phyloP scores from a whole-genome alignment of 2,113 vertebrate genomes.

The Danio rerio region DNA sequence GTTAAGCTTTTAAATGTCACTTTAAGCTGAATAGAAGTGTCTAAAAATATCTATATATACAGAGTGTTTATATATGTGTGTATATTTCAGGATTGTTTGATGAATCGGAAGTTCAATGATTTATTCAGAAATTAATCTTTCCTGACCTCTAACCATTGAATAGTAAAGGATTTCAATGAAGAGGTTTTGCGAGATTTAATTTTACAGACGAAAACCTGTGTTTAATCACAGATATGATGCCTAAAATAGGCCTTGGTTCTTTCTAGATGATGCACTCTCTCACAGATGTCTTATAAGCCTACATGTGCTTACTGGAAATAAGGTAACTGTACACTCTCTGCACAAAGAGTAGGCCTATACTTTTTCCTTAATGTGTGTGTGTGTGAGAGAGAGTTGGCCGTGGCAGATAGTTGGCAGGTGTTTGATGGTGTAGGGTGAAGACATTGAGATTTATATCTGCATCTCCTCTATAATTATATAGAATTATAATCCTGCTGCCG shows the following conservation, averaged over 20 bases:
- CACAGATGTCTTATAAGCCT: neutral
- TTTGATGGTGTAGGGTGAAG: constrained; percentile 38
- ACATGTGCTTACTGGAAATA: neutral
- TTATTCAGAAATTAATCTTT: too few relatives aligned
- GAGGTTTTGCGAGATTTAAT: neutral
- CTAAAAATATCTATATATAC: too few relatives aligned
- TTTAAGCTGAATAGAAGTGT: too few relatives aligned
- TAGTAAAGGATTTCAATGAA: neutral
- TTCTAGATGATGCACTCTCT: neutral
- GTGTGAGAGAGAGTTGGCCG: neutral
- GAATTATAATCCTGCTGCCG: constrained; percentile 4
- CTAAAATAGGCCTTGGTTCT: neutral
- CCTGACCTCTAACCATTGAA: neutral
- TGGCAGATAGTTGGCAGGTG: constrained; percentile 50
- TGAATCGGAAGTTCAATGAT: too few relatives aligned
- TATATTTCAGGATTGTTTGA: too few relatives aligned
- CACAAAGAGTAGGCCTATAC: neutral
- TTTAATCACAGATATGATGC: neutral
- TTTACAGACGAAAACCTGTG: too few relatives aligned
- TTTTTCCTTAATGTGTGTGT: neutral
- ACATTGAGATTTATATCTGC: constrained; percentile 37
- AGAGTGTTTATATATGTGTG: too few relatives aligned
- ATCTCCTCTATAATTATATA: constrained; percentile 1
- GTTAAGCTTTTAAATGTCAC: too few relatives aligned
- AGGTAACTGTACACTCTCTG: constrained; percentile 15